Percentiles rank a stretch among this genome's conserved stretches.
Evolutionary conservation across 2,888 invertebrate genomes (phyloP).

Genomic region (Agrotis puta): DNA sequence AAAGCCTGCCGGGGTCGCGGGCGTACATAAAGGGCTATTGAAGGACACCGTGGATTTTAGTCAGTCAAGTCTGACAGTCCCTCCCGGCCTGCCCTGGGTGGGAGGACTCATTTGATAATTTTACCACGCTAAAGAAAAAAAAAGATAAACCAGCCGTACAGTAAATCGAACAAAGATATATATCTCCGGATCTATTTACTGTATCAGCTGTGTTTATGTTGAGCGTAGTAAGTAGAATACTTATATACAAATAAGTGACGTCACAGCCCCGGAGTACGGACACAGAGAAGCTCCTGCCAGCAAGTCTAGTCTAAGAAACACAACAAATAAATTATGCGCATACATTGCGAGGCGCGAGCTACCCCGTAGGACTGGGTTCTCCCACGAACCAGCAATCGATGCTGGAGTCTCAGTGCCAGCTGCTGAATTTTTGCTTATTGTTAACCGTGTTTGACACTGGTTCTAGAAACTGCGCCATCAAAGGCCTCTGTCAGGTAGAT

Average conservation of each 20-base stretch:
- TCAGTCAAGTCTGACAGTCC: no score
- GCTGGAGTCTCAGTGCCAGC: neutral
- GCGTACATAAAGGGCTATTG: no score
- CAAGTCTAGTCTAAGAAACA: neutral
- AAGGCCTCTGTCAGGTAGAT: no score
- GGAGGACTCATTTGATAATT: no score
- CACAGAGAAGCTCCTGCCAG: neutral
- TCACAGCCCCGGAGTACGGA: neutral
- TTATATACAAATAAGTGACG: neutral
- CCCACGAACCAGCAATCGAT: constrained; percentile 19
- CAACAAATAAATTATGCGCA: constrained; percentile 31
- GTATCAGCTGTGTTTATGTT: constrained; percentile 26
- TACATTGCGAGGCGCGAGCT: constrained; percentile 5
- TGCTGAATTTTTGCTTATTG: neutral
- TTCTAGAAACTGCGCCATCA: neutral
- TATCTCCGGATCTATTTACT: constrained; percentile 3
- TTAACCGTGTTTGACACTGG: no score
- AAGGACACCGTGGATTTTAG: no score
- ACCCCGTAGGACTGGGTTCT: no score
- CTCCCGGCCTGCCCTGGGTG: no score
- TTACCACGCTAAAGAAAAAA: no score
- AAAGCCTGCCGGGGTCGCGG: no score
- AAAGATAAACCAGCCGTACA: constrained; percentile 9
- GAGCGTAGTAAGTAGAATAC: neutral
- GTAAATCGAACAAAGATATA: constrained; percentile 8